A percentile compares a stretch with the other conserved stretches of the same genome.
Evolutionary conservation across 2,888 invertebrate genomes (phyloP).

Genomic region (Danaus chrysippus): DNA sequence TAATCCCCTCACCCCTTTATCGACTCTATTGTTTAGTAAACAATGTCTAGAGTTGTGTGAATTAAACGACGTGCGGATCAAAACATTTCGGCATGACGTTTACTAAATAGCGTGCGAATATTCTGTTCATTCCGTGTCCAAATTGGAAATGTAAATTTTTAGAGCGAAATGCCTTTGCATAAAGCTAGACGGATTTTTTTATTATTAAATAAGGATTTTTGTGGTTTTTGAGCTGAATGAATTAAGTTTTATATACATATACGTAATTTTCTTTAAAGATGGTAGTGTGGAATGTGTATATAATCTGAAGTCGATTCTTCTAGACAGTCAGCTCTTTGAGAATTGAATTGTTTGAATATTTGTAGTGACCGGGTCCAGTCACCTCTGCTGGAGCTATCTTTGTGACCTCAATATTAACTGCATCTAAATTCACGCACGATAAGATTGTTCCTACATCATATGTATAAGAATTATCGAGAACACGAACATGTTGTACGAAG

Average conservation of each 20-base stretch:
- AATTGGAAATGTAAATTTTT: constrained; percentile 20
- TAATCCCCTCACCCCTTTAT: constrained; percentile 16
- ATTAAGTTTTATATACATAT: too few relatives aligned
- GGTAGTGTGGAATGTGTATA: too few relatives aligned
- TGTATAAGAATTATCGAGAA: constrained; percentile 12
- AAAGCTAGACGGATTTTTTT: too few relatives aligned
- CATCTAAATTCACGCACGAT: neutral
- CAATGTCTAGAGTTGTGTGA: constrained; percentile 19
- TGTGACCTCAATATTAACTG: constrained; percentile 2
- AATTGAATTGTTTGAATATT: constrained; percentile 3
- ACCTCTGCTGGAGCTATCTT: neutral
- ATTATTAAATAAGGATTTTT: too few relatives aligned
- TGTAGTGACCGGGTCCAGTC: neutral
- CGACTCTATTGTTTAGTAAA: constrained; percentile 19
- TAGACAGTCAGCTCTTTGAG: neutral
- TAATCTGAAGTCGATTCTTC: neutral
- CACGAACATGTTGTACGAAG: constrained; percentile 12
- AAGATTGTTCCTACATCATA: neutral
- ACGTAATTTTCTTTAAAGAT: too few relatives aligned
- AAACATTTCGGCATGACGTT: constrained; percentile 13
- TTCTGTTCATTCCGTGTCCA: constrained; percentile 16
- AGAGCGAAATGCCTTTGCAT: constrained; percentile 7
- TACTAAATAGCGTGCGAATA: constrained; percentile 18
- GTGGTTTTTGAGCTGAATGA: too few relatives aligned
- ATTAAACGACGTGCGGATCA: constrained; percentile 11